Conservation (phyloP, 2,888 invertebrate species). For the Aspidapion aeneum region DNA sequence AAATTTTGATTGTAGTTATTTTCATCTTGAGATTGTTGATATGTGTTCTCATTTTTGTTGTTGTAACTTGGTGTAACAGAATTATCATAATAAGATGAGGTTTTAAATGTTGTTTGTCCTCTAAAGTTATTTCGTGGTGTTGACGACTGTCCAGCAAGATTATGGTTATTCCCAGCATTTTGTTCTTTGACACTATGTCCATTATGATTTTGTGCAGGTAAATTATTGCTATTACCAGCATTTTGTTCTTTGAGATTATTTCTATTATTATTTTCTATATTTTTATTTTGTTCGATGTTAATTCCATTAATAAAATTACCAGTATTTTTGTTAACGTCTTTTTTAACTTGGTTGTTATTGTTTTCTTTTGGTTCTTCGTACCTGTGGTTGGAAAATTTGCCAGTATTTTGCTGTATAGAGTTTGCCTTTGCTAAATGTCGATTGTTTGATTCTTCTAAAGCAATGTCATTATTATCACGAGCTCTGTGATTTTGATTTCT, state of each 20-base stretch:
- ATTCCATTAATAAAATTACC: constrained; percentile 23
- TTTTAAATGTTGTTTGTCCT: background rate
- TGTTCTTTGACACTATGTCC: background rate
- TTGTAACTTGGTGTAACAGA: background rate
- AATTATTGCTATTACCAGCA: background rate
- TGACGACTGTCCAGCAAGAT: background rate
- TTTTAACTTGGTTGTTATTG: constrained; percentile 19
- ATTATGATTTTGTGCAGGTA: background rate
- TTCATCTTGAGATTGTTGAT: background rate
- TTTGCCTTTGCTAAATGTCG: constrained; percentile 22
- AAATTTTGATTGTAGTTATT: background rate
- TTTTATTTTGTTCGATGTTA: background rate
- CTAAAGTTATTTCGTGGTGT: background rate
- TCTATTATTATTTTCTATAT: background rate
- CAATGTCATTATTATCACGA: constrained; percentile 21
- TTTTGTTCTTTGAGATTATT: too few relatives aligned
- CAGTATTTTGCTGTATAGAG: background rate
- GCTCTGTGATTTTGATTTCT: constrained; percentile 15
- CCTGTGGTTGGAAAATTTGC: constrained; percentile 14
- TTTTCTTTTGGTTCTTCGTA: constrained; percentile 7
- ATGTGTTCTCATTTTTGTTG: background rate
- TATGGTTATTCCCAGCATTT: background rate
- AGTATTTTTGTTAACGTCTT: constrained; percentile 26
- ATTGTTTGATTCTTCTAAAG: constrained; percentile 23
- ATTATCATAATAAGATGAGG: background rate